Evolutionary conservation across 2,797 vertebrate genomes (phyloP), one percentile per base, ranked within the genome.

Genomic region (Peromyscus melanophrys): DNA sequence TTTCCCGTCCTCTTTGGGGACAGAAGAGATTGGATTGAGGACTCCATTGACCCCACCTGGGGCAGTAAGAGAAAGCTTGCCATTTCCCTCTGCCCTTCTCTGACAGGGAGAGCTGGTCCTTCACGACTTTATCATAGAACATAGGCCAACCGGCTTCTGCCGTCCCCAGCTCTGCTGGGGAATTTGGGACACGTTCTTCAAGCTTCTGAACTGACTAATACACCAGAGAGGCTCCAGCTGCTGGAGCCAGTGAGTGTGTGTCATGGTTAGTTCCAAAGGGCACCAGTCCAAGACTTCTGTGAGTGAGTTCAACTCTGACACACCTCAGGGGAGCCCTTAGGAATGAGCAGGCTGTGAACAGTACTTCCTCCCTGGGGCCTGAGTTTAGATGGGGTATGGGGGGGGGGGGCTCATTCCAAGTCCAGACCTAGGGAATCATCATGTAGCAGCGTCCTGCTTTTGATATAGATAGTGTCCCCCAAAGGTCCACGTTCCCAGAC

Each of bases 361-460:
- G 29, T 12, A 1, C 29, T 69, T 75, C 65, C 76, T 89, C 19
- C 27, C 52, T 5, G 6, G 52, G 43, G 8, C 37, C 40, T 2
- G 6, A 7, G 21, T 46, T 77, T 57, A 27, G 17, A 29, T 78
- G 16, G 2, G 31, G 23, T 8, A 0, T 2, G 0, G 0, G 17
- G 40, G 0, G 0, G 6, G 55, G 27, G n/a, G 19, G 40, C 40
- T 61, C 61, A 82, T 78, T 31, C 55, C 61, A 63, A 52, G 16
- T 37, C 27, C 27, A 95, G 29, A 27, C n/a, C 84, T 31, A 55
- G 49, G 67, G 6, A 40, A 49, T 34, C 23, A 17, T 57, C 29
- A 4, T 0, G 0, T 46, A 43, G 43, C 2, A 52, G 73, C 43
- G 19, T 88, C n/a, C 27, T 25, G 37, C 61, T 82, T 27, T 63